Percentiles rank a stretch among this genome's conserved stretches.
Evolutionary conservation across 2,888 invertebrate species (phyloP).

Genomic region (Agrypnus murinus): DNA sequence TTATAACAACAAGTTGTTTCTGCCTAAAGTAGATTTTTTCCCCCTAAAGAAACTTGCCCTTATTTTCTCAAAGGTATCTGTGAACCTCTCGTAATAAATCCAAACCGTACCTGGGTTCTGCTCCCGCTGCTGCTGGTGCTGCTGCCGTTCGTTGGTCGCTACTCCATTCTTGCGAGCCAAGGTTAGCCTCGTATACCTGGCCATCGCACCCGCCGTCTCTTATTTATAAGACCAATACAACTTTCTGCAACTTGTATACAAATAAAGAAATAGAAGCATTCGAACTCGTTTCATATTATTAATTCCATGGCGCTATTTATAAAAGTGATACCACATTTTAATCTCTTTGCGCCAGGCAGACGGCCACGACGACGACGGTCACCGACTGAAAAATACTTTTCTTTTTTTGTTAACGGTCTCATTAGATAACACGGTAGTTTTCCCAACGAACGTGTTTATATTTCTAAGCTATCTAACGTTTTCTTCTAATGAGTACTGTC

Average conservation of each 20-base stretch:
- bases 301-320: constrained; percentile 50
- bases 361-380: constrained; percentile 31
- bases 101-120: constrained; percentile 67
- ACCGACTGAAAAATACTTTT: constrained; percentile 14
- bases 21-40: too few relatives aligned
- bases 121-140: constrained; percentile 39
- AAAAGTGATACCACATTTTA: constrained; percentile 41
- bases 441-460: too few relatives aligned
- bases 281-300: constrained; percentile 55
- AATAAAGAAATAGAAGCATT: constrained; percentile 54
- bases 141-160: constrained; percentile 55
- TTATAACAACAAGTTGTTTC: too few relatives aligned
- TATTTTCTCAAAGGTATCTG: constrained; percentile 12
- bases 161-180: constrained; percentile 67
- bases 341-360: constrained; percentile 36
- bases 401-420: constrained; percentile 9
- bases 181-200: constrained; percentile 67
- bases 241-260: constrained; percentile 59
- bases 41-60: constrained; percentile 20
- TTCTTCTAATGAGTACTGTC: too few relatives aligned
- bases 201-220: constrained; percentile 64
- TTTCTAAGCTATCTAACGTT: too few relatives aligned
- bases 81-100: constrained; percentile 63
- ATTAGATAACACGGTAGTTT: constrained; percentile 2
- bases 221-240: constrained; percentile 63